phyloP scores from a whole-genome alignment of 1,140 invertebrate species.

The Cryptotermes secundus region DNA sequence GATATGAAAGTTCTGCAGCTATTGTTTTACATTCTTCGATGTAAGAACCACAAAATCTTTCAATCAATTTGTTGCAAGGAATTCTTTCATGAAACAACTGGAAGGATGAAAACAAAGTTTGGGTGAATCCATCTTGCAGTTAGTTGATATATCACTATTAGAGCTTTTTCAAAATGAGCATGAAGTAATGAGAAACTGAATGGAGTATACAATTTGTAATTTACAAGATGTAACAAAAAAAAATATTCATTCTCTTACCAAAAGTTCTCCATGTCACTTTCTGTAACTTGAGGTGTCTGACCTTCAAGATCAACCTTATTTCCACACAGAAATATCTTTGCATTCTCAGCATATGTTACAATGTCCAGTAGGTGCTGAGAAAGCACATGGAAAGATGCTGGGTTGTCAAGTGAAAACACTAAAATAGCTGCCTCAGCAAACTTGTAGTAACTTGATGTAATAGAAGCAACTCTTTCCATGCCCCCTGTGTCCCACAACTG shows the following conservation, averaged over 20 bases:
- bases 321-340: constrained; percentile 89
- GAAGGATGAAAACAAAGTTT: too few relatives aligned
- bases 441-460: constrained; percentile 91
- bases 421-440: constrained; percentile 89
- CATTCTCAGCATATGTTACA: constrained; percentile 89
- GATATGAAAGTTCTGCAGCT: too few relatives aligned
- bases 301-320: constrained; percentile 83
- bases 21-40: too few relatives aligned
- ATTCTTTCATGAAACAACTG: too few relatives aligned
- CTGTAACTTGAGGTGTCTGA: constrained; percentile 71
- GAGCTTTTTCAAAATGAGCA: too few relatives aligned
- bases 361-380: constrained; percentile 89
- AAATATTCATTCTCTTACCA: constrained; percentile 56
- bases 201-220: too few relatives aligned
- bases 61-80: too few relatives aligned
- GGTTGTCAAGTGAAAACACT: constrained; percentile 87
- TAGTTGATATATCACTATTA: too few relatives aligned
- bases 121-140: too few relatives aligned
- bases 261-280: constrained; percentile 88
- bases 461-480: constrained; percentile 91
- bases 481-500: constrained; percentile 93
- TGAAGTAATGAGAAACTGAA: too few relatives aligned
- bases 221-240: too few relatives aligned
- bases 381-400: constrained; percentile 86
- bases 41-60: too few relatives aligned